These are phyloP conservation scores for Saguinus imperator DNA, from an alignment of 2,113 vertebrate species.

Conservation along the genomic window DNA sequence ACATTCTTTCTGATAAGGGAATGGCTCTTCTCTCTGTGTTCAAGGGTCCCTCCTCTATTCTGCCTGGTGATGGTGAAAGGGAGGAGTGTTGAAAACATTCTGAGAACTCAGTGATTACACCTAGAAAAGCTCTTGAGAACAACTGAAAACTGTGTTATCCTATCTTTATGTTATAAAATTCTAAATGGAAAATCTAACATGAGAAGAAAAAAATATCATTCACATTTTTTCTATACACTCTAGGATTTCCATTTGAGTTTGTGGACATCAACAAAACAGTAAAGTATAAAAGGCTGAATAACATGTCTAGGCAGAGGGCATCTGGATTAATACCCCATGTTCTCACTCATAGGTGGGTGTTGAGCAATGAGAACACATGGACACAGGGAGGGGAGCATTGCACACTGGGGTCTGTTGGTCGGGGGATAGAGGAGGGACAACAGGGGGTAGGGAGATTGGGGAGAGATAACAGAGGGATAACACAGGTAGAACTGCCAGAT, in stretches of 20 bases:
- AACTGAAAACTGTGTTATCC: background rate
- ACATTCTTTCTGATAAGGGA: background rate
- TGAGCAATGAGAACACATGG: no score
- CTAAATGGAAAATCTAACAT: background rate
- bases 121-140: background rate
- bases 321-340: background rate
- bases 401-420: no score
- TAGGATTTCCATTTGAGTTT: background rate
- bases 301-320: background rate
- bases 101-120: background rate
- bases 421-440: no score
- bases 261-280: background rate
- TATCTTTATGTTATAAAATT: background rate
- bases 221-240: background rate
- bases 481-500: no score
- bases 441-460: no score
- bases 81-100: no score
- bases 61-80: background rate
- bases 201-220: background rate
- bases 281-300: background rate
- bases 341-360: no score
- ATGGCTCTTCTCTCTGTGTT: background rate
- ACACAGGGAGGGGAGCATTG: no score
- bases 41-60: accelerated
- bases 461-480: no score